Conservation (phyloP, 2,797 vertebrate species). For the Platyrinchus mystaceus region DNA sequence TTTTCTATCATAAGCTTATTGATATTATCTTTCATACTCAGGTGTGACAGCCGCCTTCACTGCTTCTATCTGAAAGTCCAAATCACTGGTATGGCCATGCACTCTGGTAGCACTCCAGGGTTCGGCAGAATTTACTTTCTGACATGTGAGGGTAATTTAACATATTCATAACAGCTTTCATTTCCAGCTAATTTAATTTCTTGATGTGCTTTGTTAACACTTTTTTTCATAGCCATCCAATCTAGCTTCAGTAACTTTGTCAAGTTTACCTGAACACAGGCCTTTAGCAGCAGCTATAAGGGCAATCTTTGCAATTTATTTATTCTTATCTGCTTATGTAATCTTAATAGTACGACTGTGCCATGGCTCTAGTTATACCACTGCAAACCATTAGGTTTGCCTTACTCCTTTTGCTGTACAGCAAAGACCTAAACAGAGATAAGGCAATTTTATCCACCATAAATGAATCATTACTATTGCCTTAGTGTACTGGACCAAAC, state of each 20-base stretch:
- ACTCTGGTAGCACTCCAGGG: not conserved
- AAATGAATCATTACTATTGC: not conserved
- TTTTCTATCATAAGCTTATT: not conserved
- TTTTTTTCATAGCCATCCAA: not conserved
- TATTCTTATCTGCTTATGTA: not conserved
- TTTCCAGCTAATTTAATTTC: not conserved
- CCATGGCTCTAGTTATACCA: not conserved
- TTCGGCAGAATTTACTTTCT: not conserved
- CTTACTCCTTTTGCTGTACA: not conserved
- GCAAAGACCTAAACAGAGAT: not conserved
- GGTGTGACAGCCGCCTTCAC: not conserved
- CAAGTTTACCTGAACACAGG: not conserved
- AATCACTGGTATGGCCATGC: not conserved
- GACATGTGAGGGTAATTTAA: not conserved
- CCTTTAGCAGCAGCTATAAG: not conserved
- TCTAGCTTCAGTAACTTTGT: not conserved
- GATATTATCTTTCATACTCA: not conserved
- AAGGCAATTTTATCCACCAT: not conserved
- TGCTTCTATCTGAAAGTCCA: not conserved
- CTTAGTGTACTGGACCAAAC: not conserved
- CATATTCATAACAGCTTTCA: not conserved
- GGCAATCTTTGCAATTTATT: not conserved
- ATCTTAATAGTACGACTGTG: not conserved
- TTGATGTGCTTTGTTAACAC: not conserved
- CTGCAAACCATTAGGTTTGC: not conserved